phyloP scores from a whole-genome alignment of 2,113 vertebrate species.

The Megatriorchis doriae region DNA sequence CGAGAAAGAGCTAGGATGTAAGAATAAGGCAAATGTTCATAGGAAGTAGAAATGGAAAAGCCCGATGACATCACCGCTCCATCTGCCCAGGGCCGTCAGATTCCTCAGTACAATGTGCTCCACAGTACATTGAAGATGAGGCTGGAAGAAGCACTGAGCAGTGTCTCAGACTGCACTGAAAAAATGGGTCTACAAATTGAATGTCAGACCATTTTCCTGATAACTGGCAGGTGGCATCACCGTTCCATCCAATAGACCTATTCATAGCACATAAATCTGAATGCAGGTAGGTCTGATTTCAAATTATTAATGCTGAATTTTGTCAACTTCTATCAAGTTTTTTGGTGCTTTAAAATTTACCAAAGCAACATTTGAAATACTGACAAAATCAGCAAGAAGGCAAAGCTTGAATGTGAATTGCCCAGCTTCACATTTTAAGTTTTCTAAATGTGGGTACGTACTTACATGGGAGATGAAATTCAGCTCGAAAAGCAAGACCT shows the following conservation, averaged over 20 bases:
- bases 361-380: background rate
- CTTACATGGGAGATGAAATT: background rate
- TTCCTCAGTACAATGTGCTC: constrained; percentile 49
- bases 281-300: background rate
- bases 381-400: background rate
- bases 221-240: background rate
- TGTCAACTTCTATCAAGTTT: background rate
- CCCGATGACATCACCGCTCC: constrained; percentile 40
- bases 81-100: constrained; percentile 32
- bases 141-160: background rate
- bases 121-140: constrained; percentile 21
- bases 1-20: constrained; percentile 57
- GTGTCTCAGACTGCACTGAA: background rate
- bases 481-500: background rate
- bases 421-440: background rate
- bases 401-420: background rate
- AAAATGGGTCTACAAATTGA: background rate
- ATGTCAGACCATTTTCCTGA: background rate
- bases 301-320: background rate
- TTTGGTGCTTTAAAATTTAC: background rate
- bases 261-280: background rate
- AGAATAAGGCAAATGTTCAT: constrained; percentile 60
- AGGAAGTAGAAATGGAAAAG: constrained; percentile 58
- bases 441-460: background rate
- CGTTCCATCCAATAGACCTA: background rate